Conservation (phyloP, 1,140 invertebrate genomes). For the Rhyacophila brunnea region DNA sequence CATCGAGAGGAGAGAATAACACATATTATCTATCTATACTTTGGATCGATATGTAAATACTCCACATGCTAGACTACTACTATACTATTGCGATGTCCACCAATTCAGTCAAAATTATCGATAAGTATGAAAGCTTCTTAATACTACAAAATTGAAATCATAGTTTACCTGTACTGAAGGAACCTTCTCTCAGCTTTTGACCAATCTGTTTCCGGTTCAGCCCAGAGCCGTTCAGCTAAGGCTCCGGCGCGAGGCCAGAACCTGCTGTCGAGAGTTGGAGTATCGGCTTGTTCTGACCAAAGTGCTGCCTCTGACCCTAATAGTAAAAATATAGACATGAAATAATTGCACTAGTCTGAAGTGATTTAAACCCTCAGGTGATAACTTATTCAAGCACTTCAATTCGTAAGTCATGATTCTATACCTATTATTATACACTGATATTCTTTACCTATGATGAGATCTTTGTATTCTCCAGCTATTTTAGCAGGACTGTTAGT, state of each 20-base stretch:
- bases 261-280: conserved; percentile 62
- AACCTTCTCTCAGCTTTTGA: conserved; percentile 62
- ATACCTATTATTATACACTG: too few relatives aligned
- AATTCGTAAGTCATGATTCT: too few relatives aligned
- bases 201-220: conserved; percentile 60
- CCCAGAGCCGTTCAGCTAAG: conserved; percentile 78
- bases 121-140: too few relatives aligned
- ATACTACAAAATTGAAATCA: neutral
- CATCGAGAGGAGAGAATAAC: too few relatives aligned
- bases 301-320: conserved; percentile 74
- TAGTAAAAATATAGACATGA: conserved; percentile 1
- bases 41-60: too few relatives aligned
- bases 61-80: too few relatives aligned
- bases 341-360: too few relatives aligned
- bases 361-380: too few relatives aligned
- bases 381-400: too few relatives aligned
- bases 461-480: conserved; percentile 51
- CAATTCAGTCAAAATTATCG: too few relatives aligned
- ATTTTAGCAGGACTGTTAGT: conserved; percentile 68
- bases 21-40: too few relatives aligned
- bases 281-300: conserved; percentile 79
- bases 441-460: conserved; percentile 57
- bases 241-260: conserved; percentile 80
- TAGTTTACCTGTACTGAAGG: conserved; percentile 40
- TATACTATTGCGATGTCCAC: neutral